Conservation (phyloP, 2,888 invertebrate genomes). For the Apamea sordens region DNA sequence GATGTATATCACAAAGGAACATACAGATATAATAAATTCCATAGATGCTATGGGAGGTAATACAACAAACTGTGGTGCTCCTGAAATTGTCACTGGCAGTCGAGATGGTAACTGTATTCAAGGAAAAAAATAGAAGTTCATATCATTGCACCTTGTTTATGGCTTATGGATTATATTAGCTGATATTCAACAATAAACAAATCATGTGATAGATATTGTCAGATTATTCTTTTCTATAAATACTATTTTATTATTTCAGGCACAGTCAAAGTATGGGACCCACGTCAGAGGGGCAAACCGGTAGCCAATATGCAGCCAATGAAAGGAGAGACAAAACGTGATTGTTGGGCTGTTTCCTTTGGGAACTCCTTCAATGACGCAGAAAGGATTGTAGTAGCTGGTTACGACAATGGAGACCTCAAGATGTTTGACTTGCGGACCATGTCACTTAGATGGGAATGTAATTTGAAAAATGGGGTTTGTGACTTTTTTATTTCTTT, state of each 20-base stretch:
- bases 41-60: slow-evolving; percentile 98
- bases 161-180: neutral
- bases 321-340: slow-evolving; percentile 92
- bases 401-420: slow-evolving; percentile 98
- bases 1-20: slow-evolving; percentile 94
- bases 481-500: neutral
- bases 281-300: slow-evolving; percentile 96
- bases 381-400: slow-evolving; percentile 96
- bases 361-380: slow-evolving; percentile 97
- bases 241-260: slow-evolving; percentile 83
- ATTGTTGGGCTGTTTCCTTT: slow-evolving; percentile 98
- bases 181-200: neutral
- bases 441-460: slow-evolving; percentile 97
- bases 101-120: slow-evolving; percentile 93
- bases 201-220: too few species aligned
- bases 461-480: slow-evolving; percentile 96
- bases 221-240: neutral
- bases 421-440: slow-evolving; percentile 97
- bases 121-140: neutral
- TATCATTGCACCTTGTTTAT: neutral
- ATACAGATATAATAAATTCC: slow-evolving; percentile 96
- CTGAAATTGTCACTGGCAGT: slow-evolving; percentile 98
- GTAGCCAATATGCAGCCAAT: slow-evolving; percentile 97
- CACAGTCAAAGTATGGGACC: slow-evolving; percentile 98
- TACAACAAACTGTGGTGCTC: slow-evolving; percentile 96